A percentile compares a stretch with the other conserved stretches of the same genome.
Evolutionary conservation across 2,888 invertebrate genomes (phyloP).

Genomic region (Syritta pipiens): DNA sequence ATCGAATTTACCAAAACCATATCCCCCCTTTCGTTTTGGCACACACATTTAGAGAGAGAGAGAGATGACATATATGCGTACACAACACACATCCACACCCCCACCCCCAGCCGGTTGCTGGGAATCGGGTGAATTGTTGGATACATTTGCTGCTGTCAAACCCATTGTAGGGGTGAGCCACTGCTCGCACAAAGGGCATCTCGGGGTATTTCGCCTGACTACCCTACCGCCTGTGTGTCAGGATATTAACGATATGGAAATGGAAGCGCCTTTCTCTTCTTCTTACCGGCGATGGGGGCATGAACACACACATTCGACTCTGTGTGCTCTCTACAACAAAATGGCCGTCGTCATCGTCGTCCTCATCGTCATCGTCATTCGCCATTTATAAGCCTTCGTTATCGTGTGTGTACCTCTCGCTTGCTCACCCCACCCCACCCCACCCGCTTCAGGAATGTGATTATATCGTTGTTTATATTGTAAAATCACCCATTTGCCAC

Average conservation of each 20-base stretch:
- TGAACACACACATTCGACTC: slow-evolving; percentile 41
- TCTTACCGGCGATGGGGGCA: slow-evolving; percentile 54
- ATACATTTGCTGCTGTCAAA: slow-evolving; percentile 67
- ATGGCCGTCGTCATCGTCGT: slow-evolving; percentile 72
- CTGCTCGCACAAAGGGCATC: slow-evolving; percentile 60
- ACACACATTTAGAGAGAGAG: slow-evolving; percentile 2
- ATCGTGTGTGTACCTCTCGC: slow-evolving; percentile 62
- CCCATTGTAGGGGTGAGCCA: slow-evolving; percentile 50
- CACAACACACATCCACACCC: slow-evolving; percentile 5
- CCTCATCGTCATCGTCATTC: too few species aligned
- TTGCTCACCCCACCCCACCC: slow-evolving; percentile 38
- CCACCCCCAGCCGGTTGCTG: slow-evolving; percentile 19
- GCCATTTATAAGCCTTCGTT: slow-evolving; percentile 70
- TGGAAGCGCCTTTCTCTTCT: slow-evolving; percentile 61
- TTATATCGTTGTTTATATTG: slow-evolving; percentile 69
- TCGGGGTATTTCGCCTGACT: slow-evolving; percentile 64
- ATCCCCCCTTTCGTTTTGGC: slow-evolving; percentile 53
- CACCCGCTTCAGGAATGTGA: slow-evolving; percentile 45
- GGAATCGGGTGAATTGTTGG: slow-evolving; percentile 53
- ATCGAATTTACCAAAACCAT: slow-evolving; percentile 65
- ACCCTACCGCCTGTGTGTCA: slow-evolving; percentile 36
- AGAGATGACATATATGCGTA: slow-evolving; percentile 36
- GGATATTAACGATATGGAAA: slow-evolving; percentile 67
- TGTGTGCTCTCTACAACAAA: slow-evolving; percentile 66
- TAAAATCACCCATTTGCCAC: slow-evolving; percentile 68